Base-by-base conservation (phyloP, 1,140 invertebrate species). In the Bombus terrestris region DNA sequence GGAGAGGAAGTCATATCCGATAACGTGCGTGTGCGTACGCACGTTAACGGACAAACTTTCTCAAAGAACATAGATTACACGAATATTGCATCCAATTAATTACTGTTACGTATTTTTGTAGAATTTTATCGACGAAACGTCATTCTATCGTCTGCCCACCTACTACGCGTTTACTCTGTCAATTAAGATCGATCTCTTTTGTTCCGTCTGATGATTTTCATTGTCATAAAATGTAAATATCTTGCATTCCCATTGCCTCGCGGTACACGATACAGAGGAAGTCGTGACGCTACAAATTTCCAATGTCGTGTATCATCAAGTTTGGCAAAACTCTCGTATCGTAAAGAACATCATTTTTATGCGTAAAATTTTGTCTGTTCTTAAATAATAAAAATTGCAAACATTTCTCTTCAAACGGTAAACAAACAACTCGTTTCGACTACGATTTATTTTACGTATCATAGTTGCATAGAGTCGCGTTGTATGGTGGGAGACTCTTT, bases 91-190 rank as follows among this genome's bases (percentile, higher is more conserved):
- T 90, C 85, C 73, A 80, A 83, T 79, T n/a, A 83, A 83, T 90
- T 86, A 64, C 41, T 79, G 82, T 91, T 90, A 74, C 37, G 83
- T 89, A 89, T 90, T 89, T 91, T 90, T 90, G 43, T 91, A 91
- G 89, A 89, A 37, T 87, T 91, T 90, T 89, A 91, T 89, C 78
- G 85, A 88, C 76, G 35, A 85, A 81, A 80, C 78, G 68, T 81
- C 75, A 39, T 83, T 89, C 88, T 88, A 90, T 86, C 73, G 32
- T 69, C 79, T 75, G 32, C 41, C 76, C 89, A 83, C 59, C 57
- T 53, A 53, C 43, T 71, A 69, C 75, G 62, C 84, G 74, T 79
- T 68, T 18, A 76, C 37, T 81, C 32, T 28, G 10, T 72, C 43
- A 43, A 43, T 41, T 39, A 9, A 2, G 25, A 25, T 53, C 41